Base-by-base conservation (phyloP, 1,140 invertebrate species). In the Drosophila funebris region DNA sequence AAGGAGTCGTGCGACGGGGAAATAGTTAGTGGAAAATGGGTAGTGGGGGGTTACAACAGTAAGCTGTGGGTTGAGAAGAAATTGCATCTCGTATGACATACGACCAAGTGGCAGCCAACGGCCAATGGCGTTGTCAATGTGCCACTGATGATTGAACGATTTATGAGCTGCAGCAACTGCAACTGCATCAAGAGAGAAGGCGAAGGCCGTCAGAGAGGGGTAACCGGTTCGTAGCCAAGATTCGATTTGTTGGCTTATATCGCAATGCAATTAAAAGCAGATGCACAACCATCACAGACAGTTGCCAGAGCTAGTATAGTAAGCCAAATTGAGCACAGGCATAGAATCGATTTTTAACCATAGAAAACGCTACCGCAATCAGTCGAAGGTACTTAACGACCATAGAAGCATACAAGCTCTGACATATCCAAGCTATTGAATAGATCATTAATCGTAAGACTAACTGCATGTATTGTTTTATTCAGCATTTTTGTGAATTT, bases 71-170 rank as follows among this genome's bases (percentile, higher is more conserved):
- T 4, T 8, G 31, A 9, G 29, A 20, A 56, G 53, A 57, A 66
- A 66, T 72, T 63, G 39, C 50, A 46, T 27, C n/a, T 50, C n/a
- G 31, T 37, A 73, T 76, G 73, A 63, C 63, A 76, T 43, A 63
- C 57, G 61, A 41, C 33, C 66, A 64, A 64, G 31, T 64, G 56
- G 70, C 63, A 71, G 43, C 44, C 61, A 66, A 39, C 48, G 63
- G 46, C 57, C 71, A 78, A 62, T 75, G 78, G 58, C 57, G 79
- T 78, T 82, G 79, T 83, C 79, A 84, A 83, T 75, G 79, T 83
- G 79, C 71, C 79, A 83, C 53, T 48, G 80, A 79, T 83, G 80
- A 83, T 83, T 63, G 80, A 83, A 84, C 80, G 80, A 83, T 83
- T 83, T 83, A 83, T 83, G 80, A 76, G 68, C 50, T 39, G 60